Conservation (phyloP, 2,797 vertebrate genomes). For the Passerculus sandwichensis region DNA sequence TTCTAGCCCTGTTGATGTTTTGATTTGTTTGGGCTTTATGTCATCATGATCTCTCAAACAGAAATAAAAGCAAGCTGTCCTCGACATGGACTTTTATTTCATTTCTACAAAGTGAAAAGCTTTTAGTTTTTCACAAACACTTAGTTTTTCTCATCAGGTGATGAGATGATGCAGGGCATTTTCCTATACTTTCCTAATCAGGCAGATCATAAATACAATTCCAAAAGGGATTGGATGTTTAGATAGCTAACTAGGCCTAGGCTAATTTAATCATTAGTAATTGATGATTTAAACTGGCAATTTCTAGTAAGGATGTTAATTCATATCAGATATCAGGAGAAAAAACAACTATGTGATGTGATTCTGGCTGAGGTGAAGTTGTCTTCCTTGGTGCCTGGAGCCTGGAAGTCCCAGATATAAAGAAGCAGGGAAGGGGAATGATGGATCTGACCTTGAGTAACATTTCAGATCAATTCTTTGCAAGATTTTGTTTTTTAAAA, state of each 20-base stretch:
- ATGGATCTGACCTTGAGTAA: neutral
- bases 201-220: neutral
- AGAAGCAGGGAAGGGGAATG: neutral
- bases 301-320: neutral
- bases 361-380: slow-evolving; percentile 5
- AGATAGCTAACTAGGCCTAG: neutral
- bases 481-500: neutral
- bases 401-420: neutral
- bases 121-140: neutral
- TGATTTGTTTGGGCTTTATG: neutral
- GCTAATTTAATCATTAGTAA: slow-evolving; percentile 40
- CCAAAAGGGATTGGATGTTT: neutral
- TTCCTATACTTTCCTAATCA: neutral
- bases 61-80: neutral
- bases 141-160: neutral
- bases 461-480: neutral
- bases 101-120: neutral
- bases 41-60: neutral
- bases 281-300: neutral
- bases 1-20: neutral
- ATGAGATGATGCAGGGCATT: neutral
- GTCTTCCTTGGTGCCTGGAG: neutral
- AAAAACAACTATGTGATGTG: neutral
- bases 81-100: neutral
- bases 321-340: neutral